Percentiles rank a stretch among this genome's conserved stretches.
Evolutionary conservation across 2,797 vertebrate species (phyloP).

Genomic region (Cygnus olor): DNA sequence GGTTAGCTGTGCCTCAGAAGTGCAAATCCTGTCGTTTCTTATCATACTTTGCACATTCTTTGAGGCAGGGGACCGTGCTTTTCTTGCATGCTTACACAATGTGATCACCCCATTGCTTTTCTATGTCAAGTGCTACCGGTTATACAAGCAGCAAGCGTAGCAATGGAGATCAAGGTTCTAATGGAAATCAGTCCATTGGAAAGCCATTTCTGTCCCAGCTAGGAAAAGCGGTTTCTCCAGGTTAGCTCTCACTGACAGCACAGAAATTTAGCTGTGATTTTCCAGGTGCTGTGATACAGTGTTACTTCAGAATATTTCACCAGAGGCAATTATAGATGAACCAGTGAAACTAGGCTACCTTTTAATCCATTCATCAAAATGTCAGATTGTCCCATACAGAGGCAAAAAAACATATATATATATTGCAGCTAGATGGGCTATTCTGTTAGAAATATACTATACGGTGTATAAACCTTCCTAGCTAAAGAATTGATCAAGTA

Average conservation of each 20-base stretch:
- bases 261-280: background rate
- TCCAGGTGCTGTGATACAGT: background rate
- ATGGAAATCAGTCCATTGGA: background rate
- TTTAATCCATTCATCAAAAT: constrained; percentile 27
- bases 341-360: background rate
- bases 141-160: background rate
- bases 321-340: background rate
- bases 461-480: background rate
- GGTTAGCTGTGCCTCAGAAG: background rate
- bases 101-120: background rate
- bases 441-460: background rate
- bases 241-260: background rate
- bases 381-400: background rate
- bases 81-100: background rate
- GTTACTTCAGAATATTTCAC: background rate
- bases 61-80: background rate
- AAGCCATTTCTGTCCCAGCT: background rate
- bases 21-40: background rate
- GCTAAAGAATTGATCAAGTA: background rate
- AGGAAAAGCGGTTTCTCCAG: background rate
- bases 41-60: background rate
- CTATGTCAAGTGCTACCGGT: background rate
- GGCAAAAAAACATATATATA: background rate
- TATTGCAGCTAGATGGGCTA: background rate
- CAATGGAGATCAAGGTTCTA: background rate